These are phyloP conservation scores for Unio delphinus DNA, from an alignment of 2,888 invertebrate genomes.

Conservation along the genomic window DNA sequence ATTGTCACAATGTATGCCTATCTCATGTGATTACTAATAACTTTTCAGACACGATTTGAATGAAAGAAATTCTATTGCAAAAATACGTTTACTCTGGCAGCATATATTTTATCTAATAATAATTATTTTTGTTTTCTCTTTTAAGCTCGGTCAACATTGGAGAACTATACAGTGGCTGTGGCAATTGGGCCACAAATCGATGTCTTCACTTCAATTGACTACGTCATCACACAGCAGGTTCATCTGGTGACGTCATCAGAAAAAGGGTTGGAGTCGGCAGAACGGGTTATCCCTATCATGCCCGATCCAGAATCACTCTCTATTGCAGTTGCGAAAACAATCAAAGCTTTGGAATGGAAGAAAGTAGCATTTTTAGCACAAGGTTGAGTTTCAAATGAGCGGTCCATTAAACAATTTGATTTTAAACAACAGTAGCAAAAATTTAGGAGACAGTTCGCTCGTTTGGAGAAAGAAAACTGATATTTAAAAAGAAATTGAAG, in stretches of 20 bases:
- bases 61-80: too few species aligned
- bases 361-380: constrained; percentile 60
- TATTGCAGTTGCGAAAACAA: constrained; percentile 47
- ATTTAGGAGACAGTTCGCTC: not conserved
- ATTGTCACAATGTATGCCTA: too few species aligned
- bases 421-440: not conserved
- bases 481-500: too few species aligned
- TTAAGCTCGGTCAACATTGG: constrained; percentile 51
- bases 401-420: not conserved
- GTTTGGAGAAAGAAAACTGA: too few species aligned
- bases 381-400: constrained; percentile 34
- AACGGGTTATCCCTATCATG: constrained; percentile 49
- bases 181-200: constrained; percentile 63
- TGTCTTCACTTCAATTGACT: constrained; percentile 61
- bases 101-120: too few species aligned
- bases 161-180: constrained; percentile 39
- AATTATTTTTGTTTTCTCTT: not conserved
- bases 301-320: constrained; percentile 56
- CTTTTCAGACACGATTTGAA: too few species aligned
- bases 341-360: constrained; percentile 45
- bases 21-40: too few species aligned
- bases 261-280: constrained; percentile 39
- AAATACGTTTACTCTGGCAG: too few species aligned
- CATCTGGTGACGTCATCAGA: constrained; percentile 59
- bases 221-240: constrained; percentile 55